phyloP scores from a whole-genome alignment of 2,113 vertebrate genomes.

The Sceloporus tristichus region DNA sequence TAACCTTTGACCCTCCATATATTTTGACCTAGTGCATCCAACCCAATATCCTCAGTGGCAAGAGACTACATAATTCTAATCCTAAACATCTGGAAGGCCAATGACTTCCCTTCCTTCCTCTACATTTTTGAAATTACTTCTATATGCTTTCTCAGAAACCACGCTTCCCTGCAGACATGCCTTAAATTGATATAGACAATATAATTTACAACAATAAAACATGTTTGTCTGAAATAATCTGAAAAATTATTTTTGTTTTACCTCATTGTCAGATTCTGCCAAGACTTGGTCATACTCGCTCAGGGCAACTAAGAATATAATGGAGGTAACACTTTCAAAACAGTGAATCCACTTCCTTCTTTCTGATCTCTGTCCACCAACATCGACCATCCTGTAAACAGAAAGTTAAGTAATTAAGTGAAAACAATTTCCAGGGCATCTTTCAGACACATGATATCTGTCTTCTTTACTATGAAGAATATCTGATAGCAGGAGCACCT shows the following conservation, averaged over 20 bases:
- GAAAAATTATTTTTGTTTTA: conserved; percentile 58
- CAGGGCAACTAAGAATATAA: conserved; percentile 89
- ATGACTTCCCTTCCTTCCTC: background rate
- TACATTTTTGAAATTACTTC: background rate
- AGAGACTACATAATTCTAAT: background rate
- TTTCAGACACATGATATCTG: background rate
- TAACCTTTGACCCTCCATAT: background rate
- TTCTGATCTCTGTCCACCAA: conserved; percentile 90
- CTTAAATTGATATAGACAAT: background rate
- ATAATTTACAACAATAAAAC: background rate
- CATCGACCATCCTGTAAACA: conserved; percentile 88
- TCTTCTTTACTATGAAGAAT: background rate
- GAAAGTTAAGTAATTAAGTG: conserved; percentile 35
- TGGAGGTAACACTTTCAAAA: conserved; percentile 89
- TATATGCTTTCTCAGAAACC: background rate
- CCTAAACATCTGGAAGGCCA: background rate
- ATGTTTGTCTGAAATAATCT: background rate
- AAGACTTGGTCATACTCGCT: conserved; percentile 92
- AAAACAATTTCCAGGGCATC: background rate
- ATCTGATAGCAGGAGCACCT: background rate
- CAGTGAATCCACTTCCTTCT: conserved; percentile 93
- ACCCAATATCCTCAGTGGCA: background rate
- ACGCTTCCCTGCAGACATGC: background rate
- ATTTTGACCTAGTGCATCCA: background rate
- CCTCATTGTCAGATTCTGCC: conserved; percentile 83